Evolutionary conservation across 1,140 invertebrate species (phyloP).

Genomic region (Pachyrhynchus sulphureomaculatus): DNA sequence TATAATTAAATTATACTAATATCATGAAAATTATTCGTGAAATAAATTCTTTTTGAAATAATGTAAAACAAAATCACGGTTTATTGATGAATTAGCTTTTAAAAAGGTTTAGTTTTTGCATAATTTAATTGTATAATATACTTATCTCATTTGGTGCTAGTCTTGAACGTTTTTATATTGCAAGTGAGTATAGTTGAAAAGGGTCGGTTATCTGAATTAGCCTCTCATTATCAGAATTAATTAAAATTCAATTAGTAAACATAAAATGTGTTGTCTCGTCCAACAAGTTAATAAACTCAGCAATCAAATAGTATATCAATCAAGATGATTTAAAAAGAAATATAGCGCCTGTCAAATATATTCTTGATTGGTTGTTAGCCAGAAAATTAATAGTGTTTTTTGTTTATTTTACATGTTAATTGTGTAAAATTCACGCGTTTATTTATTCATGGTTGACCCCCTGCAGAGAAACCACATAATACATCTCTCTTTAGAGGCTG

Average conservation of each 20-base stretch:
- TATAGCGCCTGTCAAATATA: conserved; percentile 45
- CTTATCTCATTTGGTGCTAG: too few relatives aligned
- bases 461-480: conserved; percentile 45
- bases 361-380: conserved; percentile 49
- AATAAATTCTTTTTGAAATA: too few relatives aligned
- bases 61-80: too few relatives aligned
- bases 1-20: too few relatives aligned
- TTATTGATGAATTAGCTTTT: too few relatives aligned
- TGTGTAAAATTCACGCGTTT: conserved; percentile 53
- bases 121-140: too few relatives aligned
- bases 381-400: conserved; percentile 51
- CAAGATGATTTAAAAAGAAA: conserved; percentile 24
- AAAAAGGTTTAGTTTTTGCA: too few relatives aligned
- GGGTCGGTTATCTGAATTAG: too few relatives aligned
- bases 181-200: too few relatives aligned
- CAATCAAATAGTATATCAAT: conserved; percentile 50
- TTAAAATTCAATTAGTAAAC: conserved; percentile 1
- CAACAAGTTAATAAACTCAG: conserved; percentile 51
- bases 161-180: too few relatives aligned
- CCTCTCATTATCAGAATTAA: conserved; percentile 10
- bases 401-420: conserved; percentile 52
- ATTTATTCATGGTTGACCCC: conserved; percentile 51
- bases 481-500: conserved; percentile 47
- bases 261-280: conserved; percentile 32
- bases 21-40: too few relatives aligned